Evolutionary conservation across 2,888 invertebrate genomes (phyloP).

Genomic region (Nomada fucata): DNA sequence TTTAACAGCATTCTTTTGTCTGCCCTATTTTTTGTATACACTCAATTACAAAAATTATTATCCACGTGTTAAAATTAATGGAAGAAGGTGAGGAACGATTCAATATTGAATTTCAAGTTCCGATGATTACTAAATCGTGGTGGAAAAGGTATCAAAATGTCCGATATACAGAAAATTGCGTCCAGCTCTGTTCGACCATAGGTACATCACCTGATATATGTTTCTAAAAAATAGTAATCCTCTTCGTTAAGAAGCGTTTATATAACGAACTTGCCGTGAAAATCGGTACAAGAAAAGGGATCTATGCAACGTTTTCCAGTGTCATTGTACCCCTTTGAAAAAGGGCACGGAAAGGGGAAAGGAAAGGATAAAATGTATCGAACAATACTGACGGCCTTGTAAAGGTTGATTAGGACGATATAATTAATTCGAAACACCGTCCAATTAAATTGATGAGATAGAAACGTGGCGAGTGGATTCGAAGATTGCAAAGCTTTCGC

Average conservation of each 20-base stretch:
- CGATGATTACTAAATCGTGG: too few species aligned
- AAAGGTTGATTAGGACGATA: constrained; percentile 26
- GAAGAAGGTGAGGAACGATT: too few species aligned
- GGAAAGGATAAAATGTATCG: not conserved
- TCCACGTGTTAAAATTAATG: too few species aligned
- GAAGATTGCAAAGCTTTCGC: constrained; percentile 23
- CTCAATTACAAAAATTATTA: too few species aligned
- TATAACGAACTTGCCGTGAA: not conserved
- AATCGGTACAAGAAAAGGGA: not conserved
- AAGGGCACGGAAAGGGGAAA: not conserved
- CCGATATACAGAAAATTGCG: not conserved
- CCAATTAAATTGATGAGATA: constrained; percentile 42
- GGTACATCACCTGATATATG: not conserved
- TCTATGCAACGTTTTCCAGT: not conserved
- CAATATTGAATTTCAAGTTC: too few species aligned
- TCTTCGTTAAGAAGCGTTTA: not conserved
- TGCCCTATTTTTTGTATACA: too few species aligned
- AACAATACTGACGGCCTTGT: constrained; percentile 8
- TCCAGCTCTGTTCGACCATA: not conserved
- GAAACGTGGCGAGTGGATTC: not conserved
- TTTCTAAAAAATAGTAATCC: not conserved
- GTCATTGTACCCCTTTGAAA: not conserved
- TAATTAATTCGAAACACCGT: constrained; percentile 56
- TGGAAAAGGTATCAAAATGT: too few species aligned
- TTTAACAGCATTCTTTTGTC: too few species aligned